Percentiles rank a stretch among this genome's conserved stretches.
Conservation (phyloP, 2,888 invertebrate species). For the Tipula unca region DNA sequence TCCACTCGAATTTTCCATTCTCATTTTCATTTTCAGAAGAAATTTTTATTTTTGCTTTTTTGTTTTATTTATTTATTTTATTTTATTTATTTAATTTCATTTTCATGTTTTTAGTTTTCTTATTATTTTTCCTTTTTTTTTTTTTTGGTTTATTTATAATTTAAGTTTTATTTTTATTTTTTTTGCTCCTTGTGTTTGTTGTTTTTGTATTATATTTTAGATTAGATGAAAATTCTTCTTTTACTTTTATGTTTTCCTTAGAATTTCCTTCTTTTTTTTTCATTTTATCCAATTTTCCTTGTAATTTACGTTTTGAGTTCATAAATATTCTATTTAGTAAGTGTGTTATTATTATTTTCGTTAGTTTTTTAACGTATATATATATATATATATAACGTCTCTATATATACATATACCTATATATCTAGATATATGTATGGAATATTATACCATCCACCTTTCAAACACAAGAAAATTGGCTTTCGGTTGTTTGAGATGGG, state of each 20-base stretch:
- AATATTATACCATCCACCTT: neutral
- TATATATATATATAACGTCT: neutral
- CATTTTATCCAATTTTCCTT: neutral
- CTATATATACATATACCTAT: neutral
- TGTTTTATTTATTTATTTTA: slow-evolving; percentile 3
- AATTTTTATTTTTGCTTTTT: neutral
- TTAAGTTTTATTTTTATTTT: neutral
- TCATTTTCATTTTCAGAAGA: neutral
- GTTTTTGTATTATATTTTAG: slow-evolving; percentile 1
- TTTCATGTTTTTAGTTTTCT: slow-evolving; percentile 8
- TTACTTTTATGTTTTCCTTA: neutral
- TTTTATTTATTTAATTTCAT: slow-evolving; percentile 14
- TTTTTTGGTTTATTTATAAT: slow-evolving; percentile 2
- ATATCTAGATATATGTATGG: neutral
- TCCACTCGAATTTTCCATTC: neutral
- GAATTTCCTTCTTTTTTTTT: neutral
- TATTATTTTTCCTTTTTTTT: neutral
- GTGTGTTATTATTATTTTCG: slow-evolving; percentile 8
- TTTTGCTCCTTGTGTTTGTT: neutral
- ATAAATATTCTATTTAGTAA: slow-evolving; percentile 14
- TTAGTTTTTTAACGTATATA: neutral
- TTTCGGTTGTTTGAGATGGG: neutral
- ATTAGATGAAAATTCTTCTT: slow-evolving; percentile 14
- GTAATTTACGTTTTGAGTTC: slow-evolving; percentile 14
- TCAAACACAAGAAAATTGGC: neutral